phyloP scores from a whole-genome alignment of 2,113 vertebrate species.

The Camarhynchus parvulus region DNA sequence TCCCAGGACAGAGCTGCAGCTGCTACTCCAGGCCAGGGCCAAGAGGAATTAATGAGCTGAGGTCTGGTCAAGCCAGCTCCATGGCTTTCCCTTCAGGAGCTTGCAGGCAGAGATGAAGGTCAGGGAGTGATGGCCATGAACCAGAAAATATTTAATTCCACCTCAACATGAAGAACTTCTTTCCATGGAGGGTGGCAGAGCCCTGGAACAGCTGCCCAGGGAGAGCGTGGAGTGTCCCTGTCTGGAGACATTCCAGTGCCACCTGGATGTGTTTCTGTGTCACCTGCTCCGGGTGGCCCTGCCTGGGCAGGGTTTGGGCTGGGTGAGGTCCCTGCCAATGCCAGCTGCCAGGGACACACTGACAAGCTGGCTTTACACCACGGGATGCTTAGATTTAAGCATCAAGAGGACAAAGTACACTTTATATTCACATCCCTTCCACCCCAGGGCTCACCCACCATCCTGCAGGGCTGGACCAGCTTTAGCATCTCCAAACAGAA shows the following conservation, averaged over 20 bases:
- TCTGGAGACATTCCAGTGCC: neutral
- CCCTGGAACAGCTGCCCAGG: neutral
- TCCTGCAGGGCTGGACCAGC: neutral
- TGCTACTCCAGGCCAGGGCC: neutral
- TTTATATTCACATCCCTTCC: neutral
- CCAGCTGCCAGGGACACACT: neutral
- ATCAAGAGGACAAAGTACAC: neutral
- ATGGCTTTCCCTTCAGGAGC: neutral
- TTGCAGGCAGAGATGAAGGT: neutral
- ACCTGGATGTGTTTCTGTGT: neutral
- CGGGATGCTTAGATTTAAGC: accelerated
- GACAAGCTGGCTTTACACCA: neutral
- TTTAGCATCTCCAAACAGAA: neutral
- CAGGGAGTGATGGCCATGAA: neutral
- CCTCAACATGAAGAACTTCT: neutral
- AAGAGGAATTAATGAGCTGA: neutral
- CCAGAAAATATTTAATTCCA: neutral
- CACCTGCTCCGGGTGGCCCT: neutral
- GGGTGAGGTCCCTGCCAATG: neutral
- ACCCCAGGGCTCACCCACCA: neutral
- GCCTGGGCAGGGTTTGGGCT: neutral
- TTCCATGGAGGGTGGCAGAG: neutral
- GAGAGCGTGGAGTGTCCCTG: neutral
- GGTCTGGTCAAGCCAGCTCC: neutral
- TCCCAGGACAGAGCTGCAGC: neutral